Evolutionary conservation across 2,113 vertebrate species (phyloP).

Genomic region (Pungitius pungitius): DNA sequence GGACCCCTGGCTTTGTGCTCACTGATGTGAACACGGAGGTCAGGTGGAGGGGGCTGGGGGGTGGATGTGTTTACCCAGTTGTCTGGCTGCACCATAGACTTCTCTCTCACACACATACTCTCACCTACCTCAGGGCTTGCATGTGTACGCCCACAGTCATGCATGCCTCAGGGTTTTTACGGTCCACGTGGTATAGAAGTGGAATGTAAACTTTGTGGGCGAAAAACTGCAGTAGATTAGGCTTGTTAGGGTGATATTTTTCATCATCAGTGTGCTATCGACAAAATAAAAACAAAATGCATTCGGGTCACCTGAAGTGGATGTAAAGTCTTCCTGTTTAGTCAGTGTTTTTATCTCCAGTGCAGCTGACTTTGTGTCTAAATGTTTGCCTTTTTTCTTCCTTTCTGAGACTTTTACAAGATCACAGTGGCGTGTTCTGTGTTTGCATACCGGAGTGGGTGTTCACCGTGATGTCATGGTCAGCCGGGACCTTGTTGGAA

Average conservation of each 20-base stretch:
- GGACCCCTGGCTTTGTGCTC: conserved; percentile 14
- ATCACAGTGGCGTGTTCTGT: conserved; percentile 34
- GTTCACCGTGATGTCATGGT: conserved; percentile 47
- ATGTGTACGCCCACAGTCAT: conserved; percentile 1
- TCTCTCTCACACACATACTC: conserved; percentile 44
- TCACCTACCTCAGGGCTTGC: conserved; percentile 19
- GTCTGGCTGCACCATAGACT: conserved; percentile 46
- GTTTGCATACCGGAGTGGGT: conserved; percentile 49
- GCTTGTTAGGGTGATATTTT: not conserved
- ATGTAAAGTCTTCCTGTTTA: not conserved
- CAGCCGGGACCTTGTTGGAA: conserved; percentile 17
- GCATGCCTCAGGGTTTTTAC: conserved; percentile 19
- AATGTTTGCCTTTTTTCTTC: not conserved
- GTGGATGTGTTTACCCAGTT: conserved; percentile 68
- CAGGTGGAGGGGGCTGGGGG: conserved; percentile 32
- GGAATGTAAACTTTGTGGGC: not conserved
- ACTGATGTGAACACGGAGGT: conserved; percentile 25
- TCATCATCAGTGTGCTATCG: not conserved
- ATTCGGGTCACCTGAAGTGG: not conserved
- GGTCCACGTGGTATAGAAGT: not conserved
- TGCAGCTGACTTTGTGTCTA: conserved; percentile 26
- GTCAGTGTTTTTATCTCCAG: not conserved
- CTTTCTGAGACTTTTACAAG: conserved; percentile 23
- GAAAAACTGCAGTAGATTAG: not conserved
- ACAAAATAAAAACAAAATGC: not conserved